Evolutionary conservation across 2,113 vertebrate species (phyloP).

Genomic region (Trematocara stigmaticum): DNA sequence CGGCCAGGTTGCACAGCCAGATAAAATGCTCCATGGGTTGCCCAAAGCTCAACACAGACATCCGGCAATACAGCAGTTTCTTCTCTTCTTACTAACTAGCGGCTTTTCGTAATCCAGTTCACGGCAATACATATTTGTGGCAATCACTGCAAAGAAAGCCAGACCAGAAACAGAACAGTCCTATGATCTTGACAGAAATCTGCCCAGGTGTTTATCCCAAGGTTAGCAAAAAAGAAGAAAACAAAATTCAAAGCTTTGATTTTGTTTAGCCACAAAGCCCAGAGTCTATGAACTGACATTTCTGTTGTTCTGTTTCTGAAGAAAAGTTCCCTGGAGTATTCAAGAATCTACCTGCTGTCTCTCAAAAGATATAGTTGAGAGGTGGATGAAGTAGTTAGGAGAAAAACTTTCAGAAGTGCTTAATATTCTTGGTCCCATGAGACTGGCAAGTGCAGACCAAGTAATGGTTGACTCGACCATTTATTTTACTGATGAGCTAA

Average conservation of each 20-base stretch:
- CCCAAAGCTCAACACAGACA: conserved; percentile 22
- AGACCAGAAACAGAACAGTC: background rate
- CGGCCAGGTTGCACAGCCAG: conserved; percentile 58
- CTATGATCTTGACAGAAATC: background rate
- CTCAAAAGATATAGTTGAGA: background rate
- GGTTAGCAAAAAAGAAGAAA: background rate
- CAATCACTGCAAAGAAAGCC: background rate
- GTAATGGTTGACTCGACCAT: background rate
- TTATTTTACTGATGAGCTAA: background rate
- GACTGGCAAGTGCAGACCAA: background rate
- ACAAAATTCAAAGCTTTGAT: conserved; percentile 8
- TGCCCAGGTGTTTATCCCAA: background rate
- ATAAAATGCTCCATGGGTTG: conserved; percentile 52
- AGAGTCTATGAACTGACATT: conserved; percentile 8
- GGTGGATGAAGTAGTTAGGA: background rate
- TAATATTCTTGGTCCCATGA: background rate
- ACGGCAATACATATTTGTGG: background rate
- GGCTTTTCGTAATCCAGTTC: background rate
- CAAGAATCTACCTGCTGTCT: background rate
- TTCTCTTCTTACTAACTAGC: background rate
- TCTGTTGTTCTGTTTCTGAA: background rate
- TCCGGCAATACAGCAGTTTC: conserved; percentile 15
- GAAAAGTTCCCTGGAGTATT: conserved; percentile 3
- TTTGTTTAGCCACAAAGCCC: conserved; percentile 7
- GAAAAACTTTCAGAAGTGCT: background rate